Conservation (phyloP, 2,888 invertebrate genomes). For the Bedellia somnulentella region DNA sequence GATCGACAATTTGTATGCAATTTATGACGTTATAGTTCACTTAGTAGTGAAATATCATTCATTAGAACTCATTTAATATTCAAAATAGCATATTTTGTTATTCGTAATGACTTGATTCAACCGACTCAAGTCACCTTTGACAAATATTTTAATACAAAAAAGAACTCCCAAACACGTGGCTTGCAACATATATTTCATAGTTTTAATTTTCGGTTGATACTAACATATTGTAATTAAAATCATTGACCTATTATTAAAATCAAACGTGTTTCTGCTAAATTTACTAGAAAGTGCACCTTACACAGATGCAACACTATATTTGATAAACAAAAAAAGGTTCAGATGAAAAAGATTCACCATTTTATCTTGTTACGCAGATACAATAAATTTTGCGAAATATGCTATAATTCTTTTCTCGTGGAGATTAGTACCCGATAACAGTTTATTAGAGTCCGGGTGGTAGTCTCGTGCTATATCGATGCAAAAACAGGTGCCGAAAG, state of each 20-base stretch:
- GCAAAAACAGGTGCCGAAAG: conserved; percentile 31
- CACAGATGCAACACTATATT: no score
- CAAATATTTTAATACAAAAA: conserved; percentile 2
- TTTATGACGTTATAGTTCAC: conserved; percentile 29
- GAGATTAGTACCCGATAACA: conserved; percentile 41
- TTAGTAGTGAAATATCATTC: conserved; percentile 41
- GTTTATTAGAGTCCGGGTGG: conserved; percentile 53
- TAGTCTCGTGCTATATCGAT: conserved; percentile 34
- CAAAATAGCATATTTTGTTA: conserved; percentile 29
- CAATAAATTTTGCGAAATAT: conserved; percentile 56
- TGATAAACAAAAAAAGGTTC: no score
- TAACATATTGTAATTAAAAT: no score
- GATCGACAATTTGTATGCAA: conserved; percentile 52
- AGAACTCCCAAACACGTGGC: conserved; percentile 5
- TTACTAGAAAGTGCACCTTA: no score
- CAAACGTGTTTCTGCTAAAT: no score
- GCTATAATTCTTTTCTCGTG: conserved; percentile 51
- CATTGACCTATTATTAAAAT: no score
- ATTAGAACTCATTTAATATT: conserved; percentile 53
- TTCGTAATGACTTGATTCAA: conserved; percentile 27
- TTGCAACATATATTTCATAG: no score
- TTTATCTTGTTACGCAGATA: no score
- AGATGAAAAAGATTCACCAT: no score
- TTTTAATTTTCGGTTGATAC: no score
- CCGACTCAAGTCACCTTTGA: conserved; percentile 5